Evolutionary conservation across 1,140 invertebrate genomes (phyloP).

Genomic region (Neodiprion lecontei): DNA sequence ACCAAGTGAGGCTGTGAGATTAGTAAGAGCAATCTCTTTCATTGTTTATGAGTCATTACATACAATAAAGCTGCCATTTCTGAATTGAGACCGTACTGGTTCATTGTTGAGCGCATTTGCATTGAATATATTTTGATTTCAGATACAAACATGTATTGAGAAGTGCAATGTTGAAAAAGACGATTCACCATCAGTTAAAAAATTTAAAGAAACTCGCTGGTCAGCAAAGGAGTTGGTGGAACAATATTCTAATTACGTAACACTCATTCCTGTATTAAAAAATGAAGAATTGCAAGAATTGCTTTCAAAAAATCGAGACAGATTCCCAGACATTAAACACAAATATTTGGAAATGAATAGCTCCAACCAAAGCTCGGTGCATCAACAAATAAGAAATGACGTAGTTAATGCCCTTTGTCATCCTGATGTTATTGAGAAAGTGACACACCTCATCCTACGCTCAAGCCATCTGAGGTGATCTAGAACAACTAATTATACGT

Average conservation of each 20-base stretch:
- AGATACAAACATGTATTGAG: slow-evolving; percentile 41
- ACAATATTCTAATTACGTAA: slow-evolving; percentile 39
- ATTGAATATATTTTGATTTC: slow-evolving; percentile 24
- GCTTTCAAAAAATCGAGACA: slow-evolving; percentile 33
- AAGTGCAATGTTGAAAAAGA: slow-evolving; percentile 35
- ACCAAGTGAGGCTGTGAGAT: slow-evolving; percentile 41
- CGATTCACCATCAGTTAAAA: slow-evolving; percentile 21
- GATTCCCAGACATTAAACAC: slow-evolving; percentile 29
- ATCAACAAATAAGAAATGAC: slow-evolving; percentile 34
- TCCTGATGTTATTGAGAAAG: slow-evolving; percentile 46
- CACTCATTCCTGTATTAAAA: slow-evolving; percentile 35
- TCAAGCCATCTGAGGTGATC: not conserved
- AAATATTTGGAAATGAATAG: slow-evolving; percentile 8
- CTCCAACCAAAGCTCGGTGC: not conserved
- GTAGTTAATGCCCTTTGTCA: slow-evolving; percentile 54
- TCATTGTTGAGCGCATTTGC: not conserved
- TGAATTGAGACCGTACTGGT: not conserved
- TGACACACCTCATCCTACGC: slow-evolving; percentile 33
- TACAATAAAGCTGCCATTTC: not conserved
- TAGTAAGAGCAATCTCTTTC: slow-evolving; percentile 42
- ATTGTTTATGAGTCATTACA: not conserved
- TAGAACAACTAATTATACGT: not conserved
- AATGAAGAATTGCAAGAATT: slow-evolving; percentile 39
- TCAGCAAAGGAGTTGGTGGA: slow-evolving; percentile 35
- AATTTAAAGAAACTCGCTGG: slow-evolving; percentile 22